Percentiles rank a stretch among this genome's conserved stretches.
phyloP scores from a whole-genome alignment of 1,140 invertebrate genomes.

The Agrypnia vestita region DNA sequence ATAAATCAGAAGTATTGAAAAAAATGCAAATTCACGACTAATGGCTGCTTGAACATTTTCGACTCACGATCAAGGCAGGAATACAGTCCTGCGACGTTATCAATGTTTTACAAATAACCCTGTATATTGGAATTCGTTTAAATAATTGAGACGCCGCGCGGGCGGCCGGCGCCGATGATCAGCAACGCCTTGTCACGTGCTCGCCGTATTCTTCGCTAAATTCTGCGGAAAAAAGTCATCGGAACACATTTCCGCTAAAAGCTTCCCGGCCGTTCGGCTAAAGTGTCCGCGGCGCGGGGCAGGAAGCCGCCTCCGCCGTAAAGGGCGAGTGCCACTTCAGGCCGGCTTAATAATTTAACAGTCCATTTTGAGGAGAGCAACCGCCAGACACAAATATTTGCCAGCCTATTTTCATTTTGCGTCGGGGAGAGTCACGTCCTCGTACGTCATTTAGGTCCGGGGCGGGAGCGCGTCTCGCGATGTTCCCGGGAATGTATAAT shows the following conservation, averaged over 20 bases:
- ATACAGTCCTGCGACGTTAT: too few relatives aligned
- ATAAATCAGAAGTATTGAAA: too few relatives aligned
- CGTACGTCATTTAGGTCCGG: neutral
- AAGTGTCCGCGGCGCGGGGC: neutral
- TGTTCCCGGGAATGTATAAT: too few relatives aligned
- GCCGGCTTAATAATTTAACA: conserved; percentile 15
- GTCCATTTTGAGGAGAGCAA: conserved; percentile 26
- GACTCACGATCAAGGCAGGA: too few relatives aligned
- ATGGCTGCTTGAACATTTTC: too few relatives aligned
- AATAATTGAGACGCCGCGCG: too few relatives aligned
- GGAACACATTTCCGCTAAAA: conserved; percentile 9
- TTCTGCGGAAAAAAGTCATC: neutral
- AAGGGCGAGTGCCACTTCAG: neutral
- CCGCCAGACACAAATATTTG: conserved; percentile 36
- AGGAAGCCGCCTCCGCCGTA: neutral
- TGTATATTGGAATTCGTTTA: too few relatives aligned
- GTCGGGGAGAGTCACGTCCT: neutral
- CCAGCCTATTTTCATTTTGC: conserved; percentile 21
- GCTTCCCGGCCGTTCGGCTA: neutral
- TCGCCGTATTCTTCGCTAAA: neutral
- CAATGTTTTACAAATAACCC: too few relatives aligned
- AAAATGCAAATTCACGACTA: too few relatives aligned
- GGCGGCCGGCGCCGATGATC: too few relatives aligned
- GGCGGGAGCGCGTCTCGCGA: neutral
- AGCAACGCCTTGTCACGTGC: neutral